phyloP scores from a whole-genome alignment of 2,113 vertebrate genomes.

The Seriola rivoliana region DNA sequence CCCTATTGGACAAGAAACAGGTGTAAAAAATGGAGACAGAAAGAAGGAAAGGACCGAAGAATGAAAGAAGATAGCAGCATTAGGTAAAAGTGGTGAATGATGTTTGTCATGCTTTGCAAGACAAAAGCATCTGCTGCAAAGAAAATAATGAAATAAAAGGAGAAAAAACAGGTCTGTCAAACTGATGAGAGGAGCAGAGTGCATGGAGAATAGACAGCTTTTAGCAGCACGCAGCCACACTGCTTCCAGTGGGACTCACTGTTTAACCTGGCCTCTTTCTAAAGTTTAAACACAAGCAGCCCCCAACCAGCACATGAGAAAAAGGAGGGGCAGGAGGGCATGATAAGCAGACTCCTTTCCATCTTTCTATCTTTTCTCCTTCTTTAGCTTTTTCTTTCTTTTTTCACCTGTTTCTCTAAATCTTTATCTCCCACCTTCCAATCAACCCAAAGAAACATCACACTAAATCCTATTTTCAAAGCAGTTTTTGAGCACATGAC shows the following conservation, averaged over 20 bases:
- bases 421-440: no score
- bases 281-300: slow-evolving; percentile 44
- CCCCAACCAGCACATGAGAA: slow-evolving; percentile 6
- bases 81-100: background rate
- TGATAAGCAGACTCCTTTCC: background rate
- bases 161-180: background rate
- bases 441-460: background rate
- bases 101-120: background rate
- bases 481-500: background rate
- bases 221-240: slow-evolving; percentile 3
- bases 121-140: background rate
- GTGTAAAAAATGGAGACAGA: slow-evolving; percentile 14
- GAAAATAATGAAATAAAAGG: background rate
- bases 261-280: slow-evolving; percentile 27
- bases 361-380: background rate
- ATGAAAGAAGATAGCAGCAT: background rate
- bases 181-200: slow-evolving; percentile 3
- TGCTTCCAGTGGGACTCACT: slow-evolving; percentile 22
- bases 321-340: background rate
- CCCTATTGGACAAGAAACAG: background rate
- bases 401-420: background rate
- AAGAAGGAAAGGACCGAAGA: background rate
- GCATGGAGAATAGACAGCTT: slow-evolving; percentile 10
- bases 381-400: background rate
- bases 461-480: background rate